Base-by-base conservation (phyloP, 1,140 invertebrate species). In the Drosophila suzukii region DNA sequence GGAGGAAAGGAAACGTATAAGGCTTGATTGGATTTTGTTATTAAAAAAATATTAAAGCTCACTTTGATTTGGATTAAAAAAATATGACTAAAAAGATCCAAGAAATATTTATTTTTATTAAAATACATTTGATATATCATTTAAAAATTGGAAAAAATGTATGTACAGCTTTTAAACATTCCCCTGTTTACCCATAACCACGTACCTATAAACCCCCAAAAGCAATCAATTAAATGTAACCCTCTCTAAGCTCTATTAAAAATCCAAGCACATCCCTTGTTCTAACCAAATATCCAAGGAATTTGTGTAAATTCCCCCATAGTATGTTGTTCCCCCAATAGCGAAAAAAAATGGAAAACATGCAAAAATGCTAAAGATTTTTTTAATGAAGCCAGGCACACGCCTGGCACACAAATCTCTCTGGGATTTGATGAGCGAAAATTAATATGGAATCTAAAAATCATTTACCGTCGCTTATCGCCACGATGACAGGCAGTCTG, bases 401-500 rank as follows among this genome's bases (percentile, higher is more conserved):
- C 30, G 58, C 49, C 41, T 47, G 47, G 46, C 53, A 36, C 51
- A 38, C 59, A 89, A 88, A 88, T 89, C 84, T 78, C 85, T 51
- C 51, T 58, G 84, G 77, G 85, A 90, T 89, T 88, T 88, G 77
- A 76, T 54, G 73, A 44, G 60, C 60, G 76, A 74, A 84, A 88
- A 88, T 89, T 84, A 89, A 90, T 84, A 73, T 62, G 70, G 73
- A 89, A 90, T 85, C 77, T 80, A 84, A 90, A 90, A 89, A 90
- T 78, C 84, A 89, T 89, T 89, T 89, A 90, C 81, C 73, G 51
- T 55, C 66, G 76, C 84, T 89, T 89, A 90, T 89, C 84, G 80
- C 80, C 43, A n/a, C 57, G 67, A 50, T 50, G 76, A 82, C 83
- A 86, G 82, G 75, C 82, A 62, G 68, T 12, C 58, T 70, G 66